These are phyloP conservation scores for Melanostoma mellinum DNA, from an alignment of 2,888 invertebrate genomes.

Conservation along the genomic window DNA sequence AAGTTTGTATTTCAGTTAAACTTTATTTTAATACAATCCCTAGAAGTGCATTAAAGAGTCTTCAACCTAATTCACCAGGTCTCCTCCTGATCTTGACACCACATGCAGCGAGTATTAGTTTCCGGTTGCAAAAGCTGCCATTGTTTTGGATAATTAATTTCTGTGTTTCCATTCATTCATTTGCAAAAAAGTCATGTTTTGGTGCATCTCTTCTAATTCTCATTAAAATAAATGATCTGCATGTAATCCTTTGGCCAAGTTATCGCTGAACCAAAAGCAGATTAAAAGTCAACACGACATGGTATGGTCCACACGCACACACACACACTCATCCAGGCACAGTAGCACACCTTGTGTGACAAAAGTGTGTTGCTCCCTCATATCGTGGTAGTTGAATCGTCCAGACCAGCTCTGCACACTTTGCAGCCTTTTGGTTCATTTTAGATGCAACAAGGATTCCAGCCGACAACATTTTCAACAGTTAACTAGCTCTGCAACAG, in stretches of 20 bases:
- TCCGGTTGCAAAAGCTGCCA: not conserved
- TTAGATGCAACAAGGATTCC: conserved; percentile 56
- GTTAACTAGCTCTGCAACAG: conserved; percentile 62
- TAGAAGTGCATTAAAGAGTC: too few species aligned
- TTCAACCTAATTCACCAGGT: not conserved
- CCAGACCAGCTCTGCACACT: not conserved
- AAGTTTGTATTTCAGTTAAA: too few species aligned
- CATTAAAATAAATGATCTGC: conserved; percentile 80
- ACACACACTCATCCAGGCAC: not conserved
- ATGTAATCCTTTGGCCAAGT: conserved; percentile 65
- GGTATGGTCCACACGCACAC: not conserved
- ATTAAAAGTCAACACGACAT: conserved; percentile 55
- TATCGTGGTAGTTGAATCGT: conserved; percentile 18
- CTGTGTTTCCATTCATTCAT: conserved; percentile 29
- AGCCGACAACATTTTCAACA: conserved; percentile 52
- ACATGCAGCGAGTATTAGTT: not conserved
- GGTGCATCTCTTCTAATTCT: conserved; percentile 76
- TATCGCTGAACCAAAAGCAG: conserved; percentile 59
- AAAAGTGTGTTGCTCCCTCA: not conserved
- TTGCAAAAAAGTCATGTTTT: conserved; percentile 19
- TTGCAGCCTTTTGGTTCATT: conserved; percentile 27
- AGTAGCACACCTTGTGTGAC: not conserved
- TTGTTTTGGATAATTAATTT: conserved; percentile 38
- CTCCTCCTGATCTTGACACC: conserved; percentile 1
- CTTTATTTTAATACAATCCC: too few species aligned